Evolutionary conservation across 2,797 vertebrate species (phyloP).

Genomic region (Manis javanica): DNA sequence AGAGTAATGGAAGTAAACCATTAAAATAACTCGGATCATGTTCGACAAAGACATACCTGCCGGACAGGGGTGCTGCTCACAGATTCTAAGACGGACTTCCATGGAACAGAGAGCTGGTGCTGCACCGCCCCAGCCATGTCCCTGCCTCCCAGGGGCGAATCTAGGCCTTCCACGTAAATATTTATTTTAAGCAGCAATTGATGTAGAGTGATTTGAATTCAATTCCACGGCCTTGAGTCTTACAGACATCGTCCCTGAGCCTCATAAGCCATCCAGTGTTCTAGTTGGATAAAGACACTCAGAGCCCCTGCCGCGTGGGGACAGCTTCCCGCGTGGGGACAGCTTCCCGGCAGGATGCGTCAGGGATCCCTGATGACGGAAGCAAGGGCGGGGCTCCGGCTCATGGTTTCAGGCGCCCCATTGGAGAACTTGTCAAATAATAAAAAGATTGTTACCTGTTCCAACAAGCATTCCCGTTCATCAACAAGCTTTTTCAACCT

Average conservation of each 20-base stretch:
- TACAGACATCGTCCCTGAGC: not conserved
- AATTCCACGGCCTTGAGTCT: not conserved
- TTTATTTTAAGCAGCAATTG: not conserved
- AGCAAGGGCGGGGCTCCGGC: not conserved
- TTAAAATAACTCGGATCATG: not conserved
- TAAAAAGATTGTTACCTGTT: conserved; percentile 88
- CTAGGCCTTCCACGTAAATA: not conserved
- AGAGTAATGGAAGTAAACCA: not conserved
- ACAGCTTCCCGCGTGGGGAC: not conserved
- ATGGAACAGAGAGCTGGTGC: not conserved
- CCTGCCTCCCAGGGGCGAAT: rapidly evolving
- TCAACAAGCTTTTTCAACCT: conserved; percentile 93
- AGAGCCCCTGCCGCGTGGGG: not conserved
- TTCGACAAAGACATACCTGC: not conserved
- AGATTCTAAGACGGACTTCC: rapidly evolving
- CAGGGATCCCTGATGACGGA: not conserved
- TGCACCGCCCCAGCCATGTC: rapidly evolving
- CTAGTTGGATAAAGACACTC: not conserved
- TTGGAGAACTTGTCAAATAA: not conserved
- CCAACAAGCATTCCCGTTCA: conserved; percentile 92
- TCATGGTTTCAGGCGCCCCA: not conserved
- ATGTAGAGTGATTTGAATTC: no score
- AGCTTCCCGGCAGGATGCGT: not conserved
- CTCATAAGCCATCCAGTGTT: not conserved
- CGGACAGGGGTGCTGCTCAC: not conserved